Conservation (phyloP, 2,797 vertebrate genomes). For the Myotis pilosus region DNA sequence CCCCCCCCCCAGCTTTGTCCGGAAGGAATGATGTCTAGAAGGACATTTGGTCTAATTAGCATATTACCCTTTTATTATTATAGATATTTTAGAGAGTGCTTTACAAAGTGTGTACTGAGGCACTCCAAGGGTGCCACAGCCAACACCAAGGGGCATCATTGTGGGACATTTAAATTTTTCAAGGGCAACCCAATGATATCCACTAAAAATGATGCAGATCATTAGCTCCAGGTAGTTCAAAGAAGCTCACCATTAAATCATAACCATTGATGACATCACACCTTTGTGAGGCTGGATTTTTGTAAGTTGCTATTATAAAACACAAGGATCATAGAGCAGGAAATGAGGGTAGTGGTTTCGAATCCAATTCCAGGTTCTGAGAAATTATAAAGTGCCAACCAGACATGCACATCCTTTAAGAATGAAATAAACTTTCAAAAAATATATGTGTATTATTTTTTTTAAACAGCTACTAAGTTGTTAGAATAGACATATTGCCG, state of each 20-base stretch:
- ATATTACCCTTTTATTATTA: no score
- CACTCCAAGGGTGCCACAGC: neutral
- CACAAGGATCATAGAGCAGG: neutral
- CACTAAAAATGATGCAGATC: neutral
- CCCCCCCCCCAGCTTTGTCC: fast-evolving
- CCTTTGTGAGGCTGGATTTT: neutral
- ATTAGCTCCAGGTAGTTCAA: neutral
- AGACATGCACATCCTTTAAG: neutral
- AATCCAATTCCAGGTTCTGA: neutral
- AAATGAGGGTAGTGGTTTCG: neutral
- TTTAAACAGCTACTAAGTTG: neutral
- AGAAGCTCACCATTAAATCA: neutral
- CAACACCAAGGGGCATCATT: neutral
- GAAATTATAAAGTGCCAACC: neutral
- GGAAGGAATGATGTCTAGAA: no score
- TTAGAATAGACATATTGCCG: neutral
- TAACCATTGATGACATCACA: neutral
- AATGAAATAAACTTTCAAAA: neutral
- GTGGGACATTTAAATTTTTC: neutral
- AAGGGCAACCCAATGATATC: neutral
- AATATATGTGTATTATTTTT: neutral
- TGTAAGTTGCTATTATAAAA: neutral
- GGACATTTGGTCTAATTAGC: no score
- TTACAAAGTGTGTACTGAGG: neutral
- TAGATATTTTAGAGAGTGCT: neutral